Percentiles rank a stretch among this genome's conserved stretches.
Conservation (phyloP, 1,140 invertebrate genomes). For the Drosophila sp. region DNA sequence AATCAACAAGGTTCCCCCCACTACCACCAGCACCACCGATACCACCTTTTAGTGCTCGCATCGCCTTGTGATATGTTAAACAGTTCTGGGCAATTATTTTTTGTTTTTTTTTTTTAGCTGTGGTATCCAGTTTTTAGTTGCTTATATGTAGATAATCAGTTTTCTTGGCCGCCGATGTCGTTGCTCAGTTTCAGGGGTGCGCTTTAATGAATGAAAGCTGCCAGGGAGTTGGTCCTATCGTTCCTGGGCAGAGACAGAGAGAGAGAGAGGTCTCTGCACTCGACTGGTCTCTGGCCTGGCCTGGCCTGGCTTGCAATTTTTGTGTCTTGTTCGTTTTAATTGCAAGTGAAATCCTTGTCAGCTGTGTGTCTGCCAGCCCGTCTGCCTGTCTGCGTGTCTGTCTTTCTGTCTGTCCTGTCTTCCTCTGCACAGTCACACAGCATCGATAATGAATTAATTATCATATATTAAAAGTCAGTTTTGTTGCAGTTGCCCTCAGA, state of each 20-base stretch:
- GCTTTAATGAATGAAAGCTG: conserved; percentile 78
- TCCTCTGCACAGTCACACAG: conserved; percentile 56
- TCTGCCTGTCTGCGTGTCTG: conserved; percentile 25
- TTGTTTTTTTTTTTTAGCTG: conserved; percentile 41
- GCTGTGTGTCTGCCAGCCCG: conserved; percentile 39
- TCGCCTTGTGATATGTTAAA: conserved; percentile 72
- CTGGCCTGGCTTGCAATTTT: conserved; percentile 50
- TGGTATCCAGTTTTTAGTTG: conserved; percentile 71
- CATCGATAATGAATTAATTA: conserved; percentile 82
- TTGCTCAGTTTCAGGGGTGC: conserved; percentile 59
- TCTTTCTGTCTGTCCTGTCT: conserved; percentile 28
- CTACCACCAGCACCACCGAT: neutral
- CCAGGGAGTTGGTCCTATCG: conserved; percentile 5
- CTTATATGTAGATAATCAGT: conserved; percentile 78
- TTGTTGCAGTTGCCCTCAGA: conserved; percentile 51
- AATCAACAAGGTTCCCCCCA: neutral
- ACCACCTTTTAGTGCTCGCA: neutral
- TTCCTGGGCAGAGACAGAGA: neutral
- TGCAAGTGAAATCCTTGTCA: conserved; percentile 81
- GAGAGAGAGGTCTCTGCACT: too few species aligned
- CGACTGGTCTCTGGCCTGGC: neutral
- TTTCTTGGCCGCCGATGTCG: conserved; percentile 69
- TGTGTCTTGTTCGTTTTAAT: conserved; percentile 81
- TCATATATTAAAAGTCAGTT: conserved; percentile 80
- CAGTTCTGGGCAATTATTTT: conserved; percentile 82